A percentile compares a stretch with the other conserved stretches of the same genome.
These are phyloP conservation scores for Chaetodon trifasciatus DNA, from an alignment of 2,797 vertebrate genomes.

Conservation along the genomic window DNA sequence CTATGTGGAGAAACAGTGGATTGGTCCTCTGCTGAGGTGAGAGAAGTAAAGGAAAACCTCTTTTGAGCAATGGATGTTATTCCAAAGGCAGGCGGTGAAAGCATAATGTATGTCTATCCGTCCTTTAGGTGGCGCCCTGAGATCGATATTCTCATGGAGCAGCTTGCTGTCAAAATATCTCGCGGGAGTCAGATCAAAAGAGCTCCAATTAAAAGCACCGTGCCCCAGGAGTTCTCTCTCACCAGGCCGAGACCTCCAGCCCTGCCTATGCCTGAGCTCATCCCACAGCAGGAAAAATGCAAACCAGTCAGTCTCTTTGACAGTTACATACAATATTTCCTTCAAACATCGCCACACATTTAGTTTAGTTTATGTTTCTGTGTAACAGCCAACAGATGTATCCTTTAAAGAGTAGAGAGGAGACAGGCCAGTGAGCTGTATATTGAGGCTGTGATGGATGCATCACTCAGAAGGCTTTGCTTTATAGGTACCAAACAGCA, in stretches of 20 bases:
- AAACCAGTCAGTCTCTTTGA: conserved; percentile 83
- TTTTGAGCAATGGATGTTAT: background rate
- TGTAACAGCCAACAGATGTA: background rate
- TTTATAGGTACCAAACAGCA: conserved; percentile 89
- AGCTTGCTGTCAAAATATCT: conserved; percentile 78
- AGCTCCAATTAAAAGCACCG: conserved; percentile 79
- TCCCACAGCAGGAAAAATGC: conserved; percentile 82
- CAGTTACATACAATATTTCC: background rate
- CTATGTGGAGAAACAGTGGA: conserved; percentile 89
- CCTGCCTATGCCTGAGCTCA: conserved; percentile 82
- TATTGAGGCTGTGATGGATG: conserved; percentile 34
- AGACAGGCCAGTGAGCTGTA: conserved; percentile 5
- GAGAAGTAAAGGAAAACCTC: background rate
- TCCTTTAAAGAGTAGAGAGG: background rate
- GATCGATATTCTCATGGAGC: conserved; percentile 84
- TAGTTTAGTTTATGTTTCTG: background rate
- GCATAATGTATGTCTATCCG: background rate
- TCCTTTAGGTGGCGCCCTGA: conserved; percentile 90
- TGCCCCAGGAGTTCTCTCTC: conserved; percentile 89
- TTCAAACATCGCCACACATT: background rate
- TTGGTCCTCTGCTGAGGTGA: conserved; percentile 90
- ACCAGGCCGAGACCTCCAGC: conserved; percentile 85
- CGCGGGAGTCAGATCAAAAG: conserved; percentile 62
- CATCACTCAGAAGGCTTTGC: background rate
- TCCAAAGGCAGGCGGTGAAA: conserved; percentile 3